Conservation (phyloP, 2,113 vertebrate species). For the Falco punctatus region DNA sequence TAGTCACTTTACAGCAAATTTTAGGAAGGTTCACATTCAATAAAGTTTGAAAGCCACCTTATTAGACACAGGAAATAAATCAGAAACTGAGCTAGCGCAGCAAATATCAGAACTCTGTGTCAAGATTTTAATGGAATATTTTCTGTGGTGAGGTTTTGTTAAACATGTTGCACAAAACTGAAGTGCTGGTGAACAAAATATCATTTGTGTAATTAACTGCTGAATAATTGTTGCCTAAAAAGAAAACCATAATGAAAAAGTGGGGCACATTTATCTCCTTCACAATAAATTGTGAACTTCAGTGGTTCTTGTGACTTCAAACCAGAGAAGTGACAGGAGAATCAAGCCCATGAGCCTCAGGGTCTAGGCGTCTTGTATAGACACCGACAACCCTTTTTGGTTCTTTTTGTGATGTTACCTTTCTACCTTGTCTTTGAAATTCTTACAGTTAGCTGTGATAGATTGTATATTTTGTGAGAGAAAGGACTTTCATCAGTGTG, state of each 20-base stretch:
- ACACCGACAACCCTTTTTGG: background rate
- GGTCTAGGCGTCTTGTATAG: background rate
- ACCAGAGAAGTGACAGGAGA: background rate
- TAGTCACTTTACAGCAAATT: background rate
- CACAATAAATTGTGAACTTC: background rate
- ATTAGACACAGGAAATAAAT: background rate
- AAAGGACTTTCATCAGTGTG: background rate
- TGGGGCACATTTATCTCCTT: background rate
- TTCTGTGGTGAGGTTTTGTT: background rate
- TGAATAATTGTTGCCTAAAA: background rate
- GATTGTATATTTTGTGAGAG: background rate
- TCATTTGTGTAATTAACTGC: background rate
- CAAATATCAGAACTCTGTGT: background rate
- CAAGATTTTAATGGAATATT: constrained; percentile 28
- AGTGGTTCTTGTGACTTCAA: background rate
- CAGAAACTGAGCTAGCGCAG: background rate
- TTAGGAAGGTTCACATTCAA: background rate
- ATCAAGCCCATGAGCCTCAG: background rate
- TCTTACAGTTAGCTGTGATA: background rate
- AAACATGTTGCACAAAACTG: background rate
- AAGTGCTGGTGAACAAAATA: background rate
- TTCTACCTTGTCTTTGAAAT: constrained; percentile 10
- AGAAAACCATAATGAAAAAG: background rate
- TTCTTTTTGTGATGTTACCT: background rate
- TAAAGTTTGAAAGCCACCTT: background rate